A percentile compares a stretch with the other conserved stretches of the same genome.
These are phyloP conservation scores for Iphiclides podalirius DNA, from an alignment of 2,888 invertebrate genomes.

Conservation along the genomic window DNA sequence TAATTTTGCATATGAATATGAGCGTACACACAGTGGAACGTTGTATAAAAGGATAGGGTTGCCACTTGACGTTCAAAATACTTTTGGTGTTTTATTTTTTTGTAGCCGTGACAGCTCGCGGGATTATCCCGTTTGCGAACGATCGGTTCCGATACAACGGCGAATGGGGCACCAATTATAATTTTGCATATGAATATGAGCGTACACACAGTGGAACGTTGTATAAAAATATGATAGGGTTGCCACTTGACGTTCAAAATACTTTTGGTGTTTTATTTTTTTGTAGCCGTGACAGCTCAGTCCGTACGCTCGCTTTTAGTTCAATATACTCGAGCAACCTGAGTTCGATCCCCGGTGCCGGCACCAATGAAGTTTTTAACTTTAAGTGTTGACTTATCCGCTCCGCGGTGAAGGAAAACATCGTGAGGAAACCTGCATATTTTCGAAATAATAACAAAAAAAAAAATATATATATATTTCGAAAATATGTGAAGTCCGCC, in stretches of 20 bases:
- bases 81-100: constrained; percentile 5
- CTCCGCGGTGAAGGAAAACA: too few species aligned
- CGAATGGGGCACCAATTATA: constrained; percentile 12
- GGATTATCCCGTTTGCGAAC: constrained; percentile 57
- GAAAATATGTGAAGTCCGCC: too few species aligned
- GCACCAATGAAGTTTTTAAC: too few species aligned
- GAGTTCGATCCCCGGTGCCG: too few species aligned
- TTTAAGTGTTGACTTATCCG: too few species aligned
- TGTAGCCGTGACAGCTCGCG: constrained; percentile 29
- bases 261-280: constrained; percentile 3
- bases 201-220: background rate
- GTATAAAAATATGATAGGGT: background rate
- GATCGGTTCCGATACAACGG: constrained; percentile 39
- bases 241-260: background rate
- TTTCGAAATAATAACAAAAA: too few species aligned
- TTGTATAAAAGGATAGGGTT: background rate
- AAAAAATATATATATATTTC: too few species aligned
- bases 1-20: constrained; percentile 21
- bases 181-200: constrained; percentile 19
- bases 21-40: background rate
- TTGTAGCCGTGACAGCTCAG: constrained; percentile 28
- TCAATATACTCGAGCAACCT: too few species aligned
- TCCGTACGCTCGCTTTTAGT: too few species aligned
- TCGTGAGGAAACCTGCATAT: too few species aligned
- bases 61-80: background rate